Evolutionary conservation across 2,113 vertebrate species (phyloP), one percentile per base, ranked within the genome.

Genomic region (Cepphus grylle): DNA sequence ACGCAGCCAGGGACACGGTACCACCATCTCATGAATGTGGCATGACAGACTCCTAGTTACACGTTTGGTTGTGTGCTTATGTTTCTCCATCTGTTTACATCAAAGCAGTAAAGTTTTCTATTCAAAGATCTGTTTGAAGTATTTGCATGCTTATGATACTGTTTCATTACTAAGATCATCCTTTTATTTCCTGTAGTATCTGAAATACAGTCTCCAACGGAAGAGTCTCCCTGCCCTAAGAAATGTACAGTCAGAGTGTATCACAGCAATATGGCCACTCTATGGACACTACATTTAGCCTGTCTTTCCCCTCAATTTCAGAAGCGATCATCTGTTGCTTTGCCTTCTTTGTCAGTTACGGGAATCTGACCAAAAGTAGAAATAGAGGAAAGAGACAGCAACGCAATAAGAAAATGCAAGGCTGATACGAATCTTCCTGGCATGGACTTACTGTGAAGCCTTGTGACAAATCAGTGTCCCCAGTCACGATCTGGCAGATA

Each of bases 11-110:
- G 32, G 27, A 66, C 13, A 15, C 19, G 45, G 27, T 30, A 70
- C 43, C 27, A 32, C 66, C n/a, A 13, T 42, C 22, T 72, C 42
- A 19, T 17, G 23, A 66, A 22, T 40, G 49, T 25, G 0, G 0
- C 34, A 34, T 65, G 73, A 34, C 7, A 1, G 30, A 38, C 20
- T 45, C 19, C n/a, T 43, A 9, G 20, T 45, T 78, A 53, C 14
- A 18, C 0, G 0, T 22, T 52, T 43, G 23, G 18, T 67, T 69
- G 36, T 22, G 40, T 0, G 2, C 63, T 52, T 65, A 6, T 2
- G 25, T 36, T 81, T 70, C 65, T 69, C 61, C 19, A 27, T 40
- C 61, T 45, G 12, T 27, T 45, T 66, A 66, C 30, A 90, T 25
- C 30, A 29, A 69, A 91, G 19, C 6, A 8, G 8, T 58, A 36